Percentiles rank a stretch among this genome's conserved stretches.
Evolutionary conservation across 1,140 invertebrate genomes (phyloP).

Genomic region (Battus philenor): DNA sequence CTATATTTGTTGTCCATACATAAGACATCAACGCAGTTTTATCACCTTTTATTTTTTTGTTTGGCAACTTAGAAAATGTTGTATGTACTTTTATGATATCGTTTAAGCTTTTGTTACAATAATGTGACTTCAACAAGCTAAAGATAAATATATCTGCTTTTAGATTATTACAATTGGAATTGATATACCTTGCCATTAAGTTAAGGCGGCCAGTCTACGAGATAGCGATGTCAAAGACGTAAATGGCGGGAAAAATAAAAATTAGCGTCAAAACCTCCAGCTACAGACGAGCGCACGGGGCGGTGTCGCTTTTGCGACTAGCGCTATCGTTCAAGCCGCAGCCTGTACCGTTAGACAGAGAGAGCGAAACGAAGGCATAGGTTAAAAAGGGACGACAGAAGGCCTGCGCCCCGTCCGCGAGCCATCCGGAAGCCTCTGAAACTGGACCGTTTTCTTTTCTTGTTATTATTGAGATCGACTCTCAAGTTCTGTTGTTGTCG

Average conservation of each 20-base stretch:
- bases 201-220: conserved; percentile 2
- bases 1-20: conserved; percentile 16
- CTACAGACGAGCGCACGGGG: conserved; percentile 28
- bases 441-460: conserved; percentile 76
- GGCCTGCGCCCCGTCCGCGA: conserved; percentile 52
- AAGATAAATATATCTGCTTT: too few species aligned
- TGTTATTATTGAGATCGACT: conserved; percentile 73
- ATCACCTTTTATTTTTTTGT: too few species aligned
- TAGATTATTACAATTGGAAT: too few species aligned
- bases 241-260: conserved; percentile 35
- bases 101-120: too few species aligned
- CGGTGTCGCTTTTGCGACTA: conserved; percentile 60
- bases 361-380: conserved; percentile 38
- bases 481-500: conserved; percentile 74
- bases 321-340: conserved; percentile 60
- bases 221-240: conserved; percentile 30
- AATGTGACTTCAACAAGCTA: too few species aligned
- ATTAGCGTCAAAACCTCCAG: conserved; percentile 1
- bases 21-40: conserved; percentile 45
- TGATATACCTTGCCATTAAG: conserved; percentile 1
- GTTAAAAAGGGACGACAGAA: conserved; percentile 42
- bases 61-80: too few species aligned
- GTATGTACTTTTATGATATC: too few species aligned
- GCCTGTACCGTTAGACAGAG: conserved; percentile 67
- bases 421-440: conserved; percentile 73